Percentiles rank a stretch among this genome's conserved stretches.
phyloP scores from a whole-genome alignment of 2,888 invertebrate species.

The Nomada fucata region DNA sequence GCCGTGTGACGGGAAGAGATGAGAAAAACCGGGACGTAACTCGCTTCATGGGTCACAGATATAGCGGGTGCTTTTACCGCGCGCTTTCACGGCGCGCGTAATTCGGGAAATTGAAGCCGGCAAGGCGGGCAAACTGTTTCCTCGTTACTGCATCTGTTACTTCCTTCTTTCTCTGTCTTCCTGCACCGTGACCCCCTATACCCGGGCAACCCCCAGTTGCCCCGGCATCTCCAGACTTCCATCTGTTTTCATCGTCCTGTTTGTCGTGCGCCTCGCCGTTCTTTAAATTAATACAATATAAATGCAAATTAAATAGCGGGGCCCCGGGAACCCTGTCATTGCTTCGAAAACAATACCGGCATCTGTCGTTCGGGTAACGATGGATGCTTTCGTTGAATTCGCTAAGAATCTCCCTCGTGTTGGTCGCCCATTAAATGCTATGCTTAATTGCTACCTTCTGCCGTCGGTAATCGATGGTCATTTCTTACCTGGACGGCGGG shows the following conservation, averaged over 20 bases:
- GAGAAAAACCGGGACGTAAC: constrained; percentile 61
- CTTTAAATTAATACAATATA: constrained; percentile 80
- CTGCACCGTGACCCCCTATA: background rate
- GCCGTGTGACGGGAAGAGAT: background rate
- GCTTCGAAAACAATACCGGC: background rate
- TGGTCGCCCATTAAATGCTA: background rate
- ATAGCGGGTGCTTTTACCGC: constrained; percentile 63
- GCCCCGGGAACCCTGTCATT: constrained; percentile 54
- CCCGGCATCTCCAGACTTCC: background rate
- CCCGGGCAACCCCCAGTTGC: background rate
- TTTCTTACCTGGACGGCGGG: too few species aligned
- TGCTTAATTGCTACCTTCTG: background rate
- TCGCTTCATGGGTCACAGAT: constrained; percentile 40
- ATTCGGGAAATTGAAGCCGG: constrained; percentile 77
- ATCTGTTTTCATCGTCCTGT: constrained; percentile 11
- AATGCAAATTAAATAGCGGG: constrained; percentile 77
- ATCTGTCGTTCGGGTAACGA: background rate
- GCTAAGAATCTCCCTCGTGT: background rate
- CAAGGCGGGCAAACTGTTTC: constrained; percentile 70
- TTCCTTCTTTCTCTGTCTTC: constrained; percentile 42
- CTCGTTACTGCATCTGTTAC: constrained; percentile 70
- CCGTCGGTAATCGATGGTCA: too few species aligned
- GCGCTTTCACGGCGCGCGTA: constrained; percentile 66
- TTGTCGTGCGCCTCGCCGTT: constrained; percentile 15
- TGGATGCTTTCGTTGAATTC: background rate